A percentile compares a stretch with the other conserved stretches of the same genome.
Evolutionary conservation across 2,797 vertebrate genomes (phyloP).

Genomic region (Xerus rutilus): DNA sequence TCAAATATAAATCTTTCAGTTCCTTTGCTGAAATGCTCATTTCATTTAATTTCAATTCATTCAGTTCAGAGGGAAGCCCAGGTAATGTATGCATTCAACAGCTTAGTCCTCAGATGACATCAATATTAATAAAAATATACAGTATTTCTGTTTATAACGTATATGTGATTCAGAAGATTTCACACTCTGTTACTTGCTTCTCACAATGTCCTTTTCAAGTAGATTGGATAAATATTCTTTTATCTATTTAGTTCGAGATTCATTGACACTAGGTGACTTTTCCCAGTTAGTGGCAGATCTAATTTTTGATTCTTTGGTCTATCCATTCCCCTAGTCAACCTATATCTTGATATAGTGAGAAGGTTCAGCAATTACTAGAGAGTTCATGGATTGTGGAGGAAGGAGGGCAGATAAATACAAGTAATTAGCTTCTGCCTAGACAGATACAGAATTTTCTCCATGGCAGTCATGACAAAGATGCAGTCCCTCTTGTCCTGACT

Average conservation of each 20-base stretch:
- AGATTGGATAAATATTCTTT: not conserved
- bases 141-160: not conserved
- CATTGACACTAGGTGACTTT: not conserved
- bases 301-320: not conserved
- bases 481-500: not conserved
- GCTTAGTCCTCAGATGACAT: not conserved
- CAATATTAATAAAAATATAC: not conserved
- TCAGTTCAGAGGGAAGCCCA: conserved; percentile 13
- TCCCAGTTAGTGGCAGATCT: not conserved
- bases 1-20: not conserved
- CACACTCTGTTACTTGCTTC: not conserved
- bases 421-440: conserved; percentile 8
- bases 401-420: conserved; percentile 40
- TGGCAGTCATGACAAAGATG: not conserved
- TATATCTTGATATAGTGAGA: not conserved
- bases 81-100: not conserved
- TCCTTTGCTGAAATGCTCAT: conserved; percentile 5
- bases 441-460: not conserved
- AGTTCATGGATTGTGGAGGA: conserved; percentile 8
- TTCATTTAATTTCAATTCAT: not conserved
- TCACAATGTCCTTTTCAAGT: not conserved
- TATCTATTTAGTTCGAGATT: not conserved
- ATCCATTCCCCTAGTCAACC: not conserved
- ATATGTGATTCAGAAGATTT: not conserved
- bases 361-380: not conserved